A percentile compares a stretch with the other conserved stretches of the same genome.
phyloP scores from a whole-genome alignment of 2,888 invertebrate species.

The Mellilla xanthometata region DNA sequence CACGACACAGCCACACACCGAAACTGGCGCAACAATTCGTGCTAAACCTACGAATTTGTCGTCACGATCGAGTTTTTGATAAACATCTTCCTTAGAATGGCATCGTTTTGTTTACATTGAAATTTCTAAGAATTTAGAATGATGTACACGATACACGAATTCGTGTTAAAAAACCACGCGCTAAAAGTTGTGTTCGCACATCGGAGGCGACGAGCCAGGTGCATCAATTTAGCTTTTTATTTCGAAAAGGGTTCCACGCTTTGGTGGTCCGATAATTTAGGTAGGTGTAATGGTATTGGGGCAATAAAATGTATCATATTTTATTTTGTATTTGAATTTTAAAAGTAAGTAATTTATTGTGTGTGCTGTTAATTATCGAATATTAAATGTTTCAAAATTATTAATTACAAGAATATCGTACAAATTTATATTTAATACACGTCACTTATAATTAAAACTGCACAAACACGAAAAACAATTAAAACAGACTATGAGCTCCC shows the following conservation, averaged over 20 bases:
- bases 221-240: conserved; percentile 24
- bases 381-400: too few species aligned
- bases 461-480: too few species aligned
- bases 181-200: conserved; percentile 24
- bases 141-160: conserved; percentile 5
- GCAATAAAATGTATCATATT: conserved; percentile 30
- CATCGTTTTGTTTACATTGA: conserved; percentile 19
- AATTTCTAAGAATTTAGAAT: conserved; percentile 13
- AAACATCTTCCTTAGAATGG: conserved; percentile 41
- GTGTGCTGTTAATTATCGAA: too few species aligned
- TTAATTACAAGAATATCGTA: too few species aligned
- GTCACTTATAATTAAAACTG: too few species aligned
- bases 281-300: conserved; percentile 32
- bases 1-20: background rate
- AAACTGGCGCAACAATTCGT: conserved; percentile 51
- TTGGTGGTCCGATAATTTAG: conserved; percentile 34
- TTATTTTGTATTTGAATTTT: conserved; percentile 18
- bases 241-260: conserved; percentile 17
- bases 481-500: too few species aligned
- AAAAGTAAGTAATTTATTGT: too few species aligned
- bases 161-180: conserved; percentile 13
- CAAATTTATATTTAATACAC: too few species aligned
- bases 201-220: conserved; percentile 19
- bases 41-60: conserved; percentile 60
- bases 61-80: conserved; percentile 60